Base-by-base conservation (phyloP, 2,888 invertebrate species). In the Auanema freiburgensis region DNA sequence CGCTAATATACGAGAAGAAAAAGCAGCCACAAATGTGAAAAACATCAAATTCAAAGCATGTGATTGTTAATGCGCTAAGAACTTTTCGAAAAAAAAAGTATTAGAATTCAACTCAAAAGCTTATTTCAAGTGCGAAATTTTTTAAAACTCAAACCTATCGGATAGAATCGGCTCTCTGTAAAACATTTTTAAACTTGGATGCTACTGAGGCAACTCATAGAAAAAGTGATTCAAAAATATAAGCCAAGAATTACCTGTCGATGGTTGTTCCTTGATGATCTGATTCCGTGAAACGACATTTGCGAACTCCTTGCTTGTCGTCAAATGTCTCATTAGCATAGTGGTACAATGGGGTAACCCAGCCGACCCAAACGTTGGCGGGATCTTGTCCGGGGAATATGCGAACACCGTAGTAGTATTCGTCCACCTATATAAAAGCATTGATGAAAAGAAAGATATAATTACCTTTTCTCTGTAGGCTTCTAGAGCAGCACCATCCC, bases 321-420 rank as follows among this genome's bases (percentile, higher is more conserved):
- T 71, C 67, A 57, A 76, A 74, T n/a, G 46, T 54, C 5, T 55
- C 52, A 59, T 65, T 67, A 54, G 70, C 70, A 54, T 70, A 74
- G 60, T 74, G 76, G 50, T 73, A 76, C 84, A 95, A 94, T 0
- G 98, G 95, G 0, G 96, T 97, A 57, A 99, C 97, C 98, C 98
- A 99, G 18, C 99, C 98, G 0, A 98, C 91, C 85, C 93, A 97
- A 24, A 97, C 92, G 84, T 93, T 92, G 0, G 90, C 90, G 0
- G 93, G 93, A 84, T 95, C 94, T 85, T 95, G 94, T 59, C 94
- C 94, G 43, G 95, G 94, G 85, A 92, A 94, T 69, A 95, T 91
- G 33, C 88, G 83, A 43, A 89, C 89, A 8, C 90, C 89, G 83
- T 94, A 99, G 85, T 95, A 97, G 86, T 96, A 99, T 85, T 98